phyloP scores from a whole-genome alignment of 2,888 invertebrate genomes.

The Acronicta leporina region DNA sequence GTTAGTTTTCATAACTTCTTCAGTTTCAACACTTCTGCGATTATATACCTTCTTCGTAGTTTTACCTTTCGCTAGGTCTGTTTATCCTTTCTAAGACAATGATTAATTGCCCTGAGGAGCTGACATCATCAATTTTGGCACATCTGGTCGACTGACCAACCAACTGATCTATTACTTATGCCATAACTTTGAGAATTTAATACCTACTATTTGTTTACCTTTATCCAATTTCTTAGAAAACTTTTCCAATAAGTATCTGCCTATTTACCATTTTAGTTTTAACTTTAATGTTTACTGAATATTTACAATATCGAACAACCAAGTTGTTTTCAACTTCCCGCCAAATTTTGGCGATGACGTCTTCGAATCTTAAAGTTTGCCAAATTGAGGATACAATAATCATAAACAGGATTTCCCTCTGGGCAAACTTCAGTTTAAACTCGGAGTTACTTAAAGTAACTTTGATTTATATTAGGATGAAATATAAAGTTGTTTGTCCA shows the following conservation, averaged over 20 bases:
- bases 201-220: not conserved
- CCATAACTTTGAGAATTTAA: not conserved
- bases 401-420: constrained; percentile 9
- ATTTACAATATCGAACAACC: not conserved
- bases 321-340: constrained; percentile 35
- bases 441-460: constrained; percentile 3
- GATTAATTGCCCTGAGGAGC: constrained; percentile 18
- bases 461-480: constrained; percentile 14
- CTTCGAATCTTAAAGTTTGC: constrained; percentile 9
- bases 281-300: not conserved
- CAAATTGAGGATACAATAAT: constrained; percentile 1
- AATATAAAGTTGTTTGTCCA: constrained; percentile 7
- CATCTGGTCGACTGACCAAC: constrained; percentile 6
- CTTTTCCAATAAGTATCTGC: not conserved
- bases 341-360: constrained; percentile 21
- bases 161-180: constrained; percentile 10
- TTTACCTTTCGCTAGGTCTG: not conserved
- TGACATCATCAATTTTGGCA: constrained; percentile 9
- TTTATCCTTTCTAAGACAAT: constrained; percentile 13
- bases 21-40: not conserved
- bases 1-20: not conserved
- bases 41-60: constrained; percentile 2
- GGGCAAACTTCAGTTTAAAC: constrained; percentile 1
- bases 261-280: not conserved
- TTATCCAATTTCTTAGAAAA: not conserved